Evolutionary conservation across 2,797 vertebrate species (phyloP).

Genomic region (Astyanax mexicanus): DNA sequence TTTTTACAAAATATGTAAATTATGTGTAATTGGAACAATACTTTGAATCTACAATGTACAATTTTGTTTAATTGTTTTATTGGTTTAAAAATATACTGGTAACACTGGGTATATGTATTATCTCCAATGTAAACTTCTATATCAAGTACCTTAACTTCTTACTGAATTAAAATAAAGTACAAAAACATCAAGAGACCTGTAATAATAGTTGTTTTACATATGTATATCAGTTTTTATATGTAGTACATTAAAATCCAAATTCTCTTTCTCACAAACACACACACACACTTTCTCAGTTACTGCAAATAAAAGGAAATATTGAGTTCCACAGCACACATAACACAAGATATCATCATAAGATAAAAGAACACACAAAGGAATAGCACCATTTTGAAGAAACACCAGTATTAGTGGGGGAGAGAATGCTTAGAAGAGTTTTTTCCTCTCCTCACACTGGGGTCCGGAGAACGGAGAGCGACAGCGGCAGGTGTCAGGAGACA

Average conservation of each 20-base stretch:
- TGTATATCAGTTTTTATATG: not conserved
- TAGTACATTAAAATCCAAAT: not conserved
- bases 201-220: not conserved
- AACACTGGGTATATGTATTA: slow-evolving; percentile 3
- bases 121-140: not conserved
- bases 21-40: slow-evolving; percentile 5
- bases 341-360: slow-evolving; percentile 9
- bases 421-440: slow-evolving; percentile 59
- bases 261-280: not conserved
- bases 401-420: not conserved
- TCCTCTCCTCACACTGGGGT: slow-evolving; percentile 80
- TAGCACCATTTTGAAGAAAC: slow-evolving; percentile 47
- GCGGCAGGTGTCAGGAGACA: slow-evolving; percentile 83
- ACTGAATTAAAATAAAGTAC: not conserved
- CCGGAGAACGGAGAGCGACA: slow-evolving; percentile 80
- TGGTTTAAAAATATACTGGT: slow-evolving; percentile 3
- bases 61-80: not conserved
- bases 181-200: not conserved
- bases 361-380: slow-evolving; percentile 11
- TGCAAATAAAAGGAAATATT: not conserved
- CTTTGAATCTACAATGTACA: not conserved
- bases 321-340: not conserved
- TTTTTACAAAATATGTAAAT: slow-evolving; percentile 37
- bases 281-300: not conserved
- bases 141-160: not conserved